Conservation (phyloP, 2,888 invertebrate species). For the Catocala sponsa region DNA sequence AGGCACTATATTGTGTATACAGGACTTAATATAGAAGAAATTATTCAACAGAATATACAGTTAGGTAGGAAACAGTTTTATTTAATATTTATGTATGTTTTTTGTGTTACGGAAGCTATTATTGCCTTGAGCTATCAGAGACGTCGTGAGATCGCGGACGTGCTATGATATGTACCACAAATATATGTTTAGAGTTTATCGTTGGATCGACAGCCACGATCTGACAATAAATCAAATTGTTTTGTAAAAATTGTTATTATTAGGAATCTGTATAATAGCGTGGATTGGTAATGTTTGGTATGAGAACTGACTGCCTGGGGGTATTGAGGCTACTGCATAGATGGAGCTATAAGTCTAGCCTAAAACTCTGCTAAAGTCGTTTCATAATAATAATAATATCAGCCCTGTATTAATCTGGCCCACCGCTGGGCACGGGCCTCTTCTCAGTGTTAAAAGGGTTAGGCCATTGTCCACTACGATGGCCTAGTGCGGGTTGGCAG, state of each 20-base stretch:
- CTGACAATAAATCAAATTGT: constrained; percentile 13
- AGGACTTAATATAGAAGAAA: not conserved
- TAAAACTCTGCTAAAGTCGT: too few relatives aligned
- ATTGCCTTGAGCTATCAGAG: constrained; percentile 22
- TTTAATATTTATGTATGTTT: constrained; percentile 12
- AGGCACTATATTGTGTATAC: not conserved
- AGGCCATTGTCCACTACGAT: too few relatives aligned
- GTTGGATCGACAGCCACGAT: constrained; percentile 4
- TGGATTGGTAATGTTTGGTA: too few relatives aligned
- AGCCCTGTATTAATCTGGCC: too few relatives aligned
- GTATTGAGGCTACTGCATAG: not conserved
- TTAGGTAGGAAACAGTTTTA: constrained; percentile 16
- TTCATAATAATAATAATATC: too few relatives aligned
- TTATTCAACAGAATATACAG: not conserved
- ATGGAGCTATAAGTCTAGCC: not conserved
- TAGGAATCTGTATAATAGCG: not conserved
- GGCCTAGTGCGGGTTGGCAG: too few relatives aligned
- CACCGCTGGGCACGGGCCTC: too few relatives aligned
- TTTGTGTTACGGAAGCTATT: constrained; percentile 22
- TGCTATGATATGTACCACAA: constrained; percentile 10
- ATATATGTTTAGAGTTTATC: constrained; percentile 19
- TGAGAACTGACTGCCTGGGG: too few relatives aligned
- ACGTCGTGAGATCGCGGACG: constrained; percentile 13
- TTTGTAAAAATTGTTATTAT: constrained; percentile 5
- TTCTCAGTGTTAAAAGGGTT: too few relatives aligned